These are phyloP conservation scores for Chironomus riparius DNA, from an alignment of 2,888 invertebrate species.

Conservation along the genomic window DNA sequence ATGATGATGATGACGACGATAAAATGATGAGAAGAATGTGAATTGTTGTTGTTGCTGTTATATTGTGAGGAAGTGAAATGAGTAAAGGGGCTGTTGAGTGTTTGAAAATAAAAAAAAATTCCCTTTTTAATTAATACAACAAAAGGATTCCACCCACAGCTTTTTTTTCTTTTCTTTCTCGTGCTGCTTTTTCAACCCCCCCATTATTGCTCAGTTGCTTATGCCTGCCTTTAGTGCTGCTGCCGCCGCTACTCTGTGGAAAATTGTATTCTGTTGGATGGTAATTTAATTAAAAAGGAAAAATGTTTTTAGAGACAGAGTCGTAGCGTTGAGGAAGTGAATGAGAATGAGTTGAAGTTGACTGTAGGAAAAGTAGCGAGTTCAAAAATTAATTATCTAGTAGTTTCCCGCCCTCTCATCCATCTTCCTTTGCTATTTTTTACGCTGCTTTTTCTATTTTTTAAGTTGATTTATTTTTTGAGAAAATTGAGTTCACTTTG, in stretches of 20 bases:
- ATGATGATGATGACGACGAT: background rate
- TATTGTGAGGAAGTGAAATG: background rate
- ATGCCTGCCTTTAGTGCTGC: background rate
- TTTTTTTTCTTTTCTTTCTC: background rate
- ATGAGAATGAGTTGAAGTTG: background rate
- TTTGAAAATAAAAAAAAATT: background rate
- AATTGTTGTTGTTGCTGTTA: background rate
- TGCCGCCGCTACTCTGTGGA: constrained; percentile 1
- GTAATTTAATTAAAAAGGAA: constrained; percentile 26
- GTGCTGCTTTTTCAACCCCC: background rate
- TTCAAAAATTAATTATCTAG: constrained; percentile 15
- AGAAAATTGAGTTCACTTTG: too few species aligned
- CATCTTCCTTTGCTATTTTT: background rate
- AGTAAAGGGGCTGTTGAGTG: background rate
- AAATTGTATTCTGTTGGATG: background rate
- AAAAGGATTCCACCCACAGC: constrained; percentile 20
- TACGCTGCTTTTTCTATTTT: background rate
- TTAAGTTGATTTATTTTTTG: too few species aligned
- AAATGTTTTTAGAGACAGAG: background rate
- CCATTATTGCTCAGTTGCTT: constrained; percentile 1
- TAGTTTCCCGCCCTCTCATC: constrained; percentile 1
- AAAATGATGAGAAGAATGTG: background rate
- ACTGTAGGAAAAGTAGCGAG: background rate
- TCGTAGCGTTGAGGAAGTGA: background rate
- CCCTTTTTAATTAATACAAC: constrained; percentile 25